Evolutionary conservation across 2,797 vertebrate species (phyloP).

Genomic region (Trachops cirrhosus): DNA sequence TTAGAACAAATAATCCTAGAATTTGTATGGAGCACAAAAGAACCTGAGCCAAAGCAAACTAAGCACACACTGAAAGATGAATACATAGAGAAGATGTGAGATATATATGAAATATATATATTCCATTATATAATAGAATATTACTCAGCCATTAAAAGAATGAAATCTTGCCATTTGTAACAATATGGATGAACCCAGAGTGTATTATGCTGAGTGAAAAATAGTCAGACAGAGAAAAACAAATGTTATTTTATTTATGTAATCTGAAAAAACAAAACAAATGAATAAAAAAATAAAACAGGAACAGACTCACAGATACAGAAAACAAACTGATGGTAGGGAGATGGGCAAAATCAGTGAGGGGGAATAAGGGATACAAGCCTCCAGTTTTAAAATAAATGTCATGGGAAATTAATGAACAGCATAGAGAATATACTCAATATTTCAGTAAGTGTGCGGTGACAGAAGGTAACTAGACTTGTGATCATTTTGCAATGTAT

Average conservation of each 20-base stretch:
- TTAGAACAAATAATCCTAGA: not conserved
- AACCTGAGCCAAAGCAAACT: not conserved
- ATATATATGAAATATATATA: too few species aligned
- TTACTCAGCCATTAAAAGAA: not conserved
- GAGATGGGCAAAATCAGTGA: not conserved
- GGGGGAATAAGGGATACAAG: not conserved
- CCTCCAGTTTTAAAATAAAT: not conserved
- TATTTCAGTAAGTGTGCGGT: not conserved
- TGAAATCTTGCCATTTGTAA: too few species aligned
- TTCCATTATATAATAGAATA: not conserved
- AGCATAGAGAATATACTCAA: not conserved
- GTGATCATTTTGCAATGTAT: not conserved
- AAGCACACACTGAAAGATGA: not conserved
- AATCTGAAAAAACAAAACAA: not conserved
- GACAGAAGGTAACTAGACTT: not conserved
- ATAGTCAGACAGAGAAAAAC: too few species aligned
- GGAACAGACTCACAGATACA: not conserved
- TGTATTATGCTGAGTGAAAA: too few species aligned
- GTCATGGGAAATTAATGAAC: not conserved
- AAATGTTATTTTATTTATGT: not conserved
- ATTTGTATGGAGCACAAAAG: not conserved
- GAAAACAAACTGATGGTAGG: not conserved
- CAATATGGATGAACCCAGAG: too few species aligned
- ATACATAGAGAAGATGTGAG: not conserved
- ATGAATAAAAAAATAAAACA: not conserved